These are phyloP conservation scores for Noctilio leporinus DNA, from an alignment of 2,113 vertebrate genomes.

Conservation along the genomic window DNA sequence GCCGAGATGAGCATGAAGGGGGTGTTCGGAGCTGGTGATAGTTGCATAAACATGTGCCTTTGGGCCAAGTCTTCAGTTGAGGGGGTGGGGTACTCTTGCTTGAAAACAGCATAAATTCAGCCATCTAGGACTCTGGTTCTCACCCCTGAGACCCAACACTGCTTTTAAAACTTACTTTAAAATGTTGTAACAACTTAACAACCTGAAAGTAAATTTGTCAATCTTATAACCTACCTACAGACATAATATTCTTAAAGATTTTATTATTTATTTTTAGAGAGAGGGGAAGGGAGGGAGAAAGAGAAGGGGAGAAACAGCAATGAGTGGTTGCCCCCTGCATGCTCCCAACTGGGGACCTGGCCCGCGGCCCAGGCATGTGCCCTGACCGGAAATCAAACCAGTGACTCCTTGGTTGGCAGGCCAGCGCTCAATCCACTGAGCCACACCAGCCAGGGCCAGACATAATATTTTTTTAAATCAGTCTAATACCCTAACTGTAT, in stretches of 20 bases:
- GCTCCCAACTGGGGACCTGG: too few species aligned
- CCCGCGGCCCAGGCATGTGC: too few species aligned
- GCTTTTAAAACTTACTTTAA: not conserved
- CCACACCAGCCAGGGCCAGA: too few species aligned
- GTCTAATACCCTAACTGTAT: not conserved
- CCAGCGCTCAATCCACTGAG: too few species aligned
- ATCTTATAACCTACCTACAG: not conserved
- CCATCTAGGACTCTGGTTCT: not conserved
- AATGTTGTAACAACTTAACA: not conserved
- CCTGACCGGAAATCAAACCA: too few species aligned
- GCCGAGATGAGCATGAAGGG: not conserved
- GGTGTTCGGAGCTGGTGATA: not conserved
- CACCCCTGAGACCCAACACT: not conserved
- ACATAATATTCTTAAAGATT: not conserved
- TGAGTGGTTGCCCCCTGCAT: too few species aligned
- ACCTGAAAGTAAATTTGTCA: not conserved
- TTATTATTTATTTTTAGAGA: too few species aligned
- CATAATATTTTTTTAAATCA: not conserved
- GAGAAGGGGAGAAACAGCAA: too few species aligned
- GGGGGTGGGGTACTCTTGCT: not conserved
- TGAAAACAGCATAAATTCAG: not conserved
- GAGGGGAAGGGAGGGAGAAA: too few species aligned
- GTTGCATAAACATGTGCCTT: not conserved
- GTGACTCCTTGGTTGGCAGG: too few species aligned
- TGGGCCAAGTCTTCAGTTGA: not conserved